Evolutionary conservation across 2,797 vertebrate genomes (phyloP), one percentile per base, ranked within the genome.

Genomic region (Girardinus metallicus): DNA sequence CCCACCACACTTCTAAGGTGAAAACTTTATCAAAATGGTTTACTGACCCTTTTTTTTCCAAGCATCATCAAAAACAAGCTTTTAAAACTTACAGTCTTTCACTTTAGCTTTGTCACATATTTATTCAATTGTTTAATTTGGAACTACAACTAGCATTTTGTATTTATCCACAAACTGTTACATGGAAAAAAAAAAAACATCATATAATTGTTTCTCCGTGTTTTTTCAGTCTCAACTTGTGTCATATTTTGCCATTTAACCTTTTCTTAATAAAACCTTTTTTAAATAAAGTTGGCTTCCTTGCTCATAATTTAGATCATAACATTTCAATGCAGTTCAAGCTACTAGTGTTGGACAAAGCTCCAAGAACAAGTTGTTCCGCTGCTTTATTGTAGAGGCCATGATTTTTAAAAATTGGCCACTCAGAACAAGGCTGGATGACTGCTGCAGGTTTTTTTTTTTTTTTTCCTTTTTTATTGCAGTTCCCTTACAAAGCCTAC

Each of bases 131-230:
- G 31, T 31, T 62, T 62, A 31, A 31, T 31, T 31, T 31, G 16
- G 5, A 62, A 62, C 57, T 31, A 62, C 1, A 62, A 34, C 31
- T 62, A 29, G 13, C 6, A 62, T 18, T 34, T 34, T 34, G 29
- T 62, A 62, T 18, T 16, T 18, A 31, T 62, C 13, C 29, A 6
- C 1, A 62, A 62, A 34, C 15, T 0, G 5, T 8, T 31, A 62
- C 4, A 62, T 62, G 1, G 1, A 0, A 2, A 0, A 1, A 0
- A 1, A 18, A 15, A 47, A 6, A 21, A 7, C 18, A 0, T 23
- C n/a, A n/a, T 21, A 23, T 51, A 55, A 55, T 55, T 34, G 10
- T 16, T 31, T 31, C 1, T 31, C 29, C 0, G 1, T 62, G 29
- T 62, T 31, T 62, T 34, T 34, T 62, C 29, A 34, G 29, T 34